Evolutionary conservation across 2,113 vertebrate genomes (phyloP).

Genomic region (Festucalex cinctus): DNA sequence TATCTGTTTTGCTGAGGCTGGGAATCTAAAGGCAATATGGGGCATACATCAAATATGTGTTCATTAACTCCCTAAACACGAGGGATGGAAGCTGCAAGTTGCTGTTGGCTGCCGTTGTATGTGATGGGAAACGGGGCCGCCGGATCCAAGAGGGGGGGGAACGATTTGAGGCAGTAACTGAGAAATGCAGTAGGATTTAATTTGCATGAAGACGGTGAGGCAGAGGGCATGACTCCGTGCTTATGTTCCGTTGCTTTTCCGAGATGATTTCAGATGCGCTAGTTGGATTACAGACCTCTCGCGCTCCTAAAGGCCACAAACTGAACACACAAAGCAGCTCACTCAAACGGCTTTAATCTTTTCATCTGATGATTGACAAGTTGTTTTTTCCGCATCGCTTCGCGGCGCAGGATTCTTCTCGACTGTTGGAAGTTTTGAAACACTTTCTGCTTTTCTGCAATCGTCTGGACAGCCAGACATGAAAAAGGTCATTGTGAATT

Average conservation of each 20-base stretch:
- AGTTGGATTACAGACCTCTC: conserved; percentile 51
- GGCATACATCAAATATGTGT: background rate
- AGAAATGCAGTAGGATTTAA: conserved; percentile 44
- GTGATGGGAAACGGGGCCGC: conserved; percentile 4
- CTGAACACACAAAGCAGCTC: conserved; percentile 29
- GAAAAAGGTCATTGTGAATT: conserved; percentile 69
- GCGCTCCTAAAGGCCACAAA: conserved; percentile 42
- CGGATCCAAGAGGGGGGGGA: conserved; percentile 17
- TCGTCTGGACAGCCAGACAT: conserved; percentile 55
- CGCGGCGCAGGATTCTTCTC: conserved; percentile 50
- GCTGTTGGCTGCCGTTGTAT: conserved; percentile 22
- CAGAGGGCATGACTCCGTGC: conserved; percentile 25
- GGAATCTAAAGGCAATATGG: conserved; percentile 2
- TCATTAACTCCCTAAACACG: conserved; percentile 3
- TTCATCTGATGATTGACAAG: conserved; percentile 65
- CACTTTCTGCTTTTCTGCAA: conserved; percentile 54
- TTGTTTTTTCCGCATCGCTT: conserved; percentile 65
- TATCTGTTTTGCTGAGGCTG: conserved; percentile 2
- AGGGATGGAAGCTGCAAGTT: conserved; percentile 9
- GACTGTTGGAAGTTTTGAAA: conserved; percentile 61
- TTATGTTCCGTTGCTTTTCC: conserved; percentile 35
- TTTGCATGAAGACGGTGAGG: conserved; percentile 32
- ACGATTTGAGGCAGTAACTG: conserved; percentile 17
- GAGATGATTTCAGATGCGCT: conserved; percentile 48
- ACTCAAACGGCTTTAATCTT: conserved; percentile 61